A percentile compares a stretch with the other conserved stretches of the same genome.
Evolutionary conservation across 2,113 vertebrate species (phyloP).

Genomic region (Prinia subflava): DNA sequence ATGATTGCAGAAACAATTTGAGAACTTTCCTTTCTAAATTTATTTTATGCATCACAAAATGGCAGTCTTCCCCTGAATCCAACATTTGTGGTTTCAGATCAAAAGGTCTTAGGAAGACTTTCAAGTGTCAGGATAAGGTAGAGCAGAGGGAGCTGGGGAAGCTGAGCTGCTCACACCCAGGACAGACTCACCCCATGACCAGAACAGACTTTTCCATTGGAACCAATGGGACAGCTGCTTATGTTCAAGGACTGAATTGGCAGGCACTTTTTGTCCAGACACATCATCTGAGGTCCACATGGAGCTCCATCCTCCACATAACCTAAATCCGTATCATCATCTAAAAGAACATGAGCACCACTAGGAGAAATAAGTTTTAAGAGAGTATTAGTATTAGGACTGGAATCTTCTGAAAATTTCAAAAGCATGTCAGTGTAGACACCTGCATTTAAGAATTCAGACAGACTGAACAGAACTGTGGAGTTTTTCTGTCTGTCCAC

Average conservation of each 20-base stretch:
- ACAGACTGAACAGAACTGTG: background rate
- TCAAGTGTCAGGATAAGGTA: background rate
- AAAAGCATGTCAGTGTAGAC: background rate
- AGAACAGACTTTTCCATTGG: slow-evolving; percentile 91
- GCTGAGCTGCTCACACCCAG: background rate
- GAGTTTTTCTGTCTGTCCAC: background rate
- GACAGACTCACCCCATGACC: slow-evolving; percentile 90
- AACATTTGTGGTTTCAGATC: background rate
- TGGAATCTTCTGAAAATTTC: background rate
- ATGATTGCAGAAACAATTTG: background rate
- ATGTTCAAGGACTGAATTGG: slow-evolving; percentile 95
- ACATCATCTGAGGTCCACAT: slow-evolving; percentile 99
- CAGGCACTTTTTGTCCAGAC: slow-evolving; percentile 96
- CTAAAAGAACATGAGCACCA: slow-evolving; percentile 94
- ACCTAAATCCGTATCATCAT: slow-evolving; percentile 95
- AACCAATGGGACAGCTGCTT: slow-evolving; percentile 90
- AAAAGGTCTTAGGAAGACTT: background rate
- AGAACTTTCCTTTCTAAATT: background rate
- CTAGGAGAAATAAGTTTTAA: slow-evolving; percentile 66
- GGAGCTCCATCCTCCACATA: slow-evolving; percentile 97
- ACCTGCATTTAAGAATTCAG: background rate
- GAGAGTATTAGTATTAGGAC: background rate
- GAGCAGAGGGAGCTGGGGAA: background rate
- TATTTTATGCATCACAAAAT: background rate
- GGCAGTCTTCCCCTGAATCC: background rate